A percentile compares a stretch with the other conserved stretches of the same genome.
These are phyloP conservation scores for Congeria kusceri DNA, from an alignment of 2,888 invertebrate genomes.

Conservation along the genomic window DNA sequence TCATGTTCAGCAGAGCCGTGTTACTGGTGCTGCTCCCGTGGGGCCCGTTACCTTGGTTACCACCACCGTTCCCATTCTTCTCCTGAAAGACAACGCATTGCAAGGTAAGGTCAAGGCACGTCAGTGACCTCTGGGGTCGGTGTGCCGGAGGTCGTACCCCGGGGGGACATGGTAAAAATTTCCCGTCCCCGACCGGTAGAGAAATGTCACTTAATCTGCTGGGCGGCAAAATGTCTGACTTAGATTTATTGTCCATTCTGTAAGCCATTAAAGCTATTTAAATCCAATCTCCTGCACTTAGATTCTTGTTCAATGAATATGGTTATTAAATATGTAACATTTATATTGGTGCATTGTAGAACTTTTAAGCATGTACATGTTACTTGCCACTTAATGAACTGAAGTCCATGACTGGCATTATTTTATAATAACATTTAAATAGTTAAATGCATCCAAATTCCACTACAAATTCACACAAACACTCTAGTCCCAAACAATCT, in stretches of 20 bases:
- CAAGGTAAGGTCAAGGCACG: conserved; percentile 62
- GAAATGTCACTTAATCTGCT: background rate
- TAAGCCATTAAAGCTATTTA: background rate
- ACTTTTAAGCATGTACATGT: too few relatives aligned
- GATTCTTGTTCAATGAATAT: too few relatives aligned
- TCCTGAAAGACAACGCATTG: conserved; percentile 66
- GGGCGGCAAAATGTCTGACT: conserved; percentile 38
- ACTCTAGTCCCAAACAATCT: too few relatives aligned
- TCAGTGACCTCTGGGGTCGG: conserved; percentile 50
- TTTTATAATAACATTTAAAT: too few relatives aligned
- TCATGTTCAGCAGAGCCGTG: conserved; percentile 69
- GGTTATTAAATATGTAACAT: too few relatives aligned
- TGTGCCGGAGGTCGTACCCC: conserved; percentile 47
- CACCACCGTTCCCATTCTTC: conserved; percentile 27
- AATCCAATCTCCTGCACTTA: too few relatives aligned
- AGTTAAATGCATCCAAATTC: too few relatives aligned
- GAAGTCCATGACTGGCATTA: too few relatives aligned
- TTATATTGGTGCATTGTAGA: too few relatives aligned
- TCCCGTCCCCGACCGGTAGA: conserved; percentile 10
- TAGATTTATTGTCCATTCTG: conserved; percentile 55
- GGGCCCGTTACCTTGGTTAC: conserved; percentile 31
- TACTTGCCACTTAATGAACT: too few relatives aligned
- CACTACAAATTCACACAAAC: too few relatives aligned
- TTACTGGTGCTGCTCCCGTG: conserved; percentile 30
- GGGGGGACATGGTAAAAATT: conserved; percentile 48